Percentiles rank a stretch among this genome's conserved stretches.
These are phyloP conservation scores for Intellagama lesueurii DNA, from an alignment of 2,797 vertebrate species.

Conservation along the genomic window DNA sequence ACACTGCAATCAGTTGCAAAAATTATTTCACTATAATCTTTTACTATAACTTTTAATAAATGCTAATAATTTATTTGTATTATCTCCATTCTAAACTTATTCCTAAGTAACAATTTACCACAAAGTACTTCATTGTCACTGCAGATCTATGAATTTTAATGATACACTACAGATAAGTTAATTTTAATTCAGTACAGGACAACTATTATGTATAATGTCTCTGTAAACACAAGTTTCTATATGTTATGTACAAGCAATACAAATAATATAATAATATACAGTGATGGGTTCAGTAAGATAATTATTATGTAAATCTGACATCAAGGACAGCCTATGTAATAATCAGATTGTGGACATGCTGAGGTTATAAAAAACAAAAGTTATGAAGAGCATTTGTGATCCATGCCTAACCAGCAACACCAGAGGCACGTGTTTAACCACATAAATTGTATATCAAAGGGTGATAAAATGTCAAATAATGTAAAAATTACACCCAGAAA, in stretches of 20 bases:
- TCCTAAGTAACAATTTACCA: slow-evolving; percentile 5
- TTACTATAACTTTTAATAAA: slow-evolving; percentile 20
- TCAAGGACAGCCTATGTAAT: not conserved
- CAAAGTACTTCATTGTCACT: not conserved
- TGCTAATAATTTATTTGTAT: not conserved
- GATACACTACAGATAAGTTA: not conserved
- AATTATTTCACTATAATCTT: slow-evolving; percentile 8
- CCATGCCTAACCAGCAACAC: not conserved
- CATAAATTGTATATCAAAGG: slow-evolving; percentile 42
- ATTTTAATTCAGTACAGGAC: not conserved
- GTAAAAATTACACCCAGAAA: slow-evolving; percentile 10
- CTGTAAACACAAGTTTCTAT: not conserved
- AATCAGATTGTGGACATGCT: not conserved
- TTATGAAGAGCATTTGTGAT: slow-evolving; percentile 39
- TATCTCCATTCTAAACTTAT: not conserved
- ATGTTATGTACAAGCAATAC: not conserved
- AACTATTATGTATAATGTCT: not conserved
- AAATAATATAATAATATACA: not conserved
- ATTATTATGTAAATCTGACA: slow-evolving; percentile 26
- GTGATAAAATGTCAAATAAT: slow-evolving; percentile 32
- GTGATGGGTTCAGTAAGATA: slow-evolving; percentile 17
- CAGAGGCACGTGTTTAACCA: slow-evolving; percentile 21
- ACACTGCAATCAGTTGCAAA: slow-evolving; percentile 12
- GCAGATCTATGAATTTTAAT: not conserved
- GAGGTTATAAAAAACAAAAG: slow-evolving; percentile 27